Evolutionary conservation across 1,140 invertebrate species (phyloP).

Genomic region (Phthorimaea operculella): DNA sequence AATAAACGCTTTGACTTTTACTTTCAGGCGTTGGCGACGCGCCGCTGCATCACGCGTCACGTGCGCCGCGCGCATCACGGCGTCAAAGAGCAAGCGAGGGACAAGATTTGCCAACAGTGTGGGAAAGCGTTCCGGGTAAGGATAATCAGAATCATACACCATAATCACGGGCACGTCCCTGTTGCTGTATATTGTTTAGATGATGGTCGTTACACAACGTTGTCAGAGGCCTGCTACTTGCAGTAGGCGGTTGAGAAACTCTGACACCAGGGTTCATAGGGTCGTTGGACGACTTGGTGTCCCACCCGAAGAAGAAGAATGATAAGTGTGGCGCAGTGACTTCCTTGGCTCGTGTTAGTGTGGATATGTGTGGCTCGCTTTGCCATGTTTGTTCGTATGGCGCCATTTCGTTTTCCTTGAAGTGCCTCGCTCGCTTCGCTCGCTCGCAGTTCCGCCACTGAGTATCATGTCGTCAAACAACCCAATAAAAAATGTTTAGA

Average conservation of each 20-base stretch:
- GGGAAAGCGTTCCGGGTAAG: conserved; percentile 16
- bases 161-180: no score
- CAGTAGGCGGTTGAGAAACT: no score
- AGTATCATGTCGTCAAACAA: no score
- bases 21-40: neutral
- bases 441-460: no score
- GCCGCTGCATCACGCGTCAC: conserved; percentile 2
- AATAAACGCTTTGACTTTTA: no score
- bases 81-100: conserved; percentile 9
- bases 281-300: no score
- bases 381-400: neutral
- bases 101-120: conserved; percentile 14
- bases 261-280: no score
- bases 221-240: no score
- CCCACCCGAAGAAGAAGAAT: neutral
- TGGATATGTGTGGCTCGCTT: neutral
- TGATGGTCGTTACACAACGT: neutral
- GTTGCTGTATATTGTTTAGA: neutral
- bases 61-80: conserved; percentile 26
- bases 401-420: neutral
- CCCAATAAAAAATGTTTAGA: no score
- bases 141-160: no score
- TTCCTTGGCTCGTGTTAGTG: neutral
- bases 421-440: neutral
- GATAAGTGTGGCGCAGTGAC: neutral